These are phyloP conservation scores for Cebuella pygmaea DNA, from an alignment of 2,797 vertebrate genomes.

Conservation along the genomic window DNA sequence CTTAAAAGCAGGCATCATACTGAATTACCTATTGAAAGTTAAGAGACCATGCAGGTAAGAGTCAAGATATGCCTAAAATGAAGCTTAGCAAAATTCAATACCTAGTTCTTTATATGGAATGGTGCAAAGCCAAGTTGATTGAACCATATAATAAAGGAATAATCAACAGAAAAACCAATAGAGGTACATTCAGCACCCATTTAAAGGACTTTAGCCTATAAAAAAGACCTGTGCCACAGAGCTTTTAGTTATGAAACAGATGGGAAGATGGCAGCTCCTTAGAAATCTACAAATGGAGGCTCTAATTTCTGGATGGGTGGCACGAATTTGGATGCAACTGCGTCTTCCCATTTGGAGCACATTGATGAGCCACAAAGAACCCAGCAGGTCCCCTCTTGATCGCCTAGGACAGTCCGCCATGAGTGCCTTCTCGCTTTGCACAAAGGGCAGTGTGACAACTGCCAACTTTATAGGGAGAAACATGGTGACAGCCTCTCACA, in stretches of 20 bases:
- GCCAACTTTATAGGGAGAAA: background rate
- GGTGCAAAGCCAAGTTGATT: background rate
- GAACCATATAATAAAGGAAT: background rate
- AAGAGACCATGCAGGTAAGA: slow-evolving; percentile 17
- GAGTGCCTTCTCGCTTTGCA: background rate
- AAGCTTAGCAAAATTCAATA: slow-evolving; percentile 29
- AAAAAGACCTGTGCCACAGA: background rate
- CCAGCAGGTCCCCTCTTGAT: background rate
- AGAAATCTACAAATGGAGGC: background rate
- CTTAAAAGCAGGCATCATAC: background rate
- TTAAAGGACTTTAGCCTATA: background rate
- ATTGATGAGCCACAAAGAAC: background rate
- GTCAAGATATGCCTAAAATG: slow-evolving; percentile 35
- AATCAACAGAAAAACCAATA: slow-evolving; percentile 49
- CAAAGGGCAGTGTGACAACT: background rate
- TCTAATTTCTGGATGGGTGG: background rate
- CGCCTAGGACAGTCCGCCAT: background rate
- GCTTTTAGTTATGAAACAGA: background rate
- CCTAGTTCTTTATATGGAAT: slow-evolving; percentile 23
- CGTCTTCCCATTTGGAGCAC: background rate
- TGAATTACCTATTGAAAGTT: slow-evolving; percentile 24
- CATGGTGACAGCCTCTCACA: background rate
- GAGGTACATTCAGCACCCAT: background rate
- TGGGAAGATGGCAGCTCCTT: background rate
- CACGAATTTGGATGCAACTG: background rate